Base-by-base conservation (phyloP, 2,797 vertebrate genomes). In the Sebastes steindachneri region DNA sequence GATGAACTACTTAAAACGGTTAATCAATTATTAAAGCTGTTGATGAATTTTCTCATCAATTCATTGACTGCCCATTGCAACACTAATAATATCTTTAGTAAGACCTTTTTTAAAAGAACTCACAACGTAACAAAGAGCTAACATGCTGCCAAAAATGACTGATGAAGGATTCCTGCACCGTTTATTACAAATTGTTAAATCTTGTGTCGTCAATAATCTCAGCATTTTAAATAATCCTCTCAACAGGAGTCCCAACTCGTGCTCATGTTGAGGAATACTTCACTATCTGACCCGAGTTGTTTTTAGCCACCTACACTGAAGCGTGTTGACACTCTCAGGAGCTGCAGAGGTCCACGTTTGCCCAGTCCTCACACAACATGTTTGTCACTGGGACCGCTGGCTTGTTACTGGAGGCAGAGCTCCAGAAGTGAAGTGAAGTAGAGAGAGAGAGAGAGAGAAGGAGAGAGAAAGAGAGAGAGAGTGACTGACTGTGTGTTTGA, bases 351-450 rank as follows among this genome's bases (percentile, higher is more conserved):
- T 87, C 86, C 75, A 62, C 85, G 4, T 74, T 75, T 21, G 65
- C 79, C 77, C 87, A 21, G 71, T 80, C 86, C 83, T 90, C 85
- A 65, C 72, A 83, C 79, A 41, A 79, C 82, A 81, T 48, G 88
- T 87, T 87, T 80, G 84, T 80, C 59, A 48, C 82, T 85, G 26
- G 72, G 82, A 89, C 76, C 74, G 71, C 26, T 85, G 88, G 90
- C 77, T 82, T 75, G 74, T 84, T 65, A 73, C 59, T 74, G 33
- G 82, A 70, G 89, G 92, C 91, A 86, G 74, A 29, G 73, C 80
- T 89, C 89, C 89, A 93, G 86, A 48, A 80, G 80, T 63, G 77
- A 77, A 80, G 80, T 63, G 77, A 77, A 84, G 77, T 15, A 68
- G 29, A 35, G 74, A 33, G 53, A 37, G 35, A 37, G 35, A 35